A percentile compares a stretch with the other conserved stretches of the same genome.
phyloP scores from a whole-genome alignment of 2,113 vertebrate genomes.

The Zonotrichia leucophrys region DNA sequence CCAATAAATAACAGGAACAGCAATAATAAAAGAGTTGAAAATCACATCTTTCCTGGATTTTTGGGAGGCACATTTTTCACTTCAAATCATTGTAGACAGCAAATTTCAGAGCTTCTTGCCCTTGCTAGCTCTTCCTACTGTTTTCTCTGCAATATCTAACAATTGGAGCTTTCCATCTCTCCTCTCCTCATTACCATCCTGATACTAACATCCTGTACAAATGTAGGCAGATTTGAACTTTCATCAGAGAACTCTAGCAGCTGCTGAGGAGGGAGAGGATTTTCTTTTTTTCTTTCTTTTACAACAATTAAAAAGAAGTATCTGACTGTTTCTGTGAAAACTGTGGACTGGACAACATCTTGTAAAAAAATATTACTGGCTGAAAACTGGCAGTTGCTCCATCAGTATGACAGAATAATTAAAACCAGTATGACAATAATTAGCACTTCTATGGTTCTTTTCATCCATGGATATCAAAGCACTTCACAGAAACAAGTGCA shows the following conservation, averaged over 20 bases:
- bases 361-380: not conserved
- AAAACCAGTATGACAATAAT: slow-evolving; percentile 65
- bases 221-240: not conserved
- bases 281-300: not conserved
- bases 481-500: slow-evolving; percentile 55
- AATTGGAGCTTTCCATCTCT: not conserved
- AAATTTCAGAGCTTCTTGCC: not conserved
- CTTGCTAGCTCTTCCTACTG: not conserved
- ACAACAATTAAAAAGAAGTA: slow-evolving; percentile 33
- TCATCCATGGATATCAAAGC: slow-evolving; percentile 65
- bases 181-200: not conserved
- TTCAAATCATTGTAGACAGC: not conserved
- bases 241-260: not conserved
- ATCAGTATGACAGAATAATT: slow-evolving; percentile 57
- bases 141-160: not conserved
- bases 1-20: not conserved
- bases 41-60: not conserved
- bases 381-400: slow-evolving; percentile 40
- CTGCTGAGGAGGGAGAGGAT: not conserved
- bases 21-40: not conserved
- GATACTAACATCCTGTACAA: not conserved
- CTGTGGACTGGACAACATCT: slow-evolving; percentile 19
- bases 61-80: not conserved
- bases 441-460: slow-evolving; percentile 68
- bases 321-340: not conserved